Conservation (phyloP, 2,797 vertebrate species). For the Epinephelus awoara region DNA sequence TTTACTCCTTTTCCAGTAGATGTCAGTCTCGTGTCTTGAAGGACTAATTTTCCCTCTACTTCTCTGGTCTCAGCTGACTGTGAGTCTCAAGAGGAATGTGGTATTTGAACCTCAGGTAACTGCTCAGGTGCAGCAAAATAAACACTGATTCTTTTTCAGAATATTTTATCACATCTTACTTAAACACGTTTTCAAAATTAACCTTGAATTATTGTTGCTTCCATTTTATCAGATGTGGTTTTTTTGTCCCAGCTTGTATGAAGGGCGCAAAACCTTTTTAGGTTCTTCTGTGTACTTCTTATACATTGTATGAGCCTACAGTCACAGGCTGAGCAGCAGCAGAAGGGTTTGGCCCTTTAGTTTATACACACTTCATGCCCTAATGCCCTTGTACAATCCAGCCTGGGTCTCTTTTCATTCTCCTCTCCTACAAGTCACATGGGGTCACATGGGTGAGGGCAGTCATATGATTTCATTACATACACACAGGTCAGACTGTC, state of each 20-base stretch:
- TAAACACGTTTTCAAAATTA: not conserved
- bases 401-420: slow-evolving; percentile 40
- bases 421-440: slow-evolving; percentile 60
- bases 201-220: not conserved
- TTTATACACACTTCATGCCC: slow-evolving; percentile 43
- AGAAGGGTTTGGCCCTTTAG: slow-evolving; percentile 35
- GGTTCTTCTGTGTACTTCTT: slow-evolving; percentile 3
- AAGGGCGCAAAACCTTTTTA: not conserved
- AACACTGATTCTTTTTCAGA: not conserved
- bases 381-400: slow-evolving; percentile 28
- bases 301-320: not conserved
- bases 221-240: not conserved
- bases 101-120: not conserved
- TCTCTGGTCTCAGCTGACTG: not conserved
- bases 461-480: slow-evolving; percentile 73
- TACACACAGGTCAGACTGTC: slow-evolving; percentile 32
- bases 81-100: not conserved
- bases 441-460: slow-evolving; percentile 71
- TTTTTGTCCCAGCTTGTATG: not conserved
- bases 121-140: not conserved
- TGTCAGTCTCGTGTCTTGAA: slow-evolving; percentile 49
- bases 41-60: not conserved
- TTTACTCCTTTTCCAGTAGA: slow-evolving; percentile 45
- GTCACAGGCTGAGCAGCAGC: slow-evolving; percentile 20
- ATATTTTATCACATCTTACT: not conserved